A percentile compares a stretch with the other conserved stretches of the same genome.
Conservation (phyloP, 2,113 vertebrate genomes). For the Hemichromis elongatus region DNA sequence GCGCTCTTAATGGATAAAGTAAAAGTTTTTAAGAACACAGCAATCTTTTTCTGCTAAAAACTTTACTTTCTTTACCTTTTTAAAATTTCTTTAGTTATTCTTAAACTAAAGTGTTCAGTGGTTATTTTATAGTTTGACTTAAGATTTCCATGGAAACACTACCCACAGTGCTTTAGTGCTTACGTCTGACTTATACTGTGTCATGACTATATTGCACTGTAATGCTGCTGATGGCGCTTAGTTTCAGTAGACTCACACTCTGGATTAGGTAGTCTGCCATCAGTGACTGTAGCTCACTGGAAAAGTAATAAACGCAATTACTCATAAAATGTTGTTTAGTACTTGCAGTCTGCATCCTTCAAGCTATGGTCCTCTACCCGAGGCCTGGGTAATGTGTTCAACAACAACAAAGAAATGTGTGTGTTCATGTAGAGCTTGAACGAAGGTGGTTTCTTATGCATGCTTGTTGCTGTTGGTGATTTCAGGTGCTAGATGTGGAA, state of each 20-base stretch:
- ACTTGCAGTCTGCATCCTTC: too few species aligned
- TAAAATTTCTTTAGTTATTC: not conserved
- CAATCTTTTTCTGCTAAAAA: not conserved
- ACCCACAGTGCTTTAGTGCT: not conserved
- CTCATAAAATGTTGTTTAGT: too few species aligned
- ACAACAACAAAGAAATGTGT: not conserved
- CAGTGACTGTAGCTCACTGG: not conserved
- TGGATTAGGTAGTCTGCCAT: not conserved
- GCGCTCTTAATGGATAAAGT: not conserved
- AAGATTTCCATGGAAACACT: not conserved
- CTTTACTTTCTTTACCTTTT: not conserved
- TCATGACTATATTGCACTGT: not conserved
- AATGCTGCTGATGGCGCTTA: not conserved
- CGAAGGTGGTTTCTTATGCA: not conserved
- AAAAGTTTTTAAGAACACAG: rapidly evolving
- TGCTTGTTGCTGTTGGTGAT: not conserved
- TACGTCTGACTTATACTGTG: not conserved
- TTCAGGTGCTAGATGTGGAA: constrained; percentile 82
- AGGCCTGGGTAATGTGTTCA: too few species aligned
- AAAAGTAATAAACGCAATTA: not conserved
- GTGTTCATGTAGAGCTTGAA: rapidly evolving
- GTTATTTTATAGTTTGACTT: not conserved
- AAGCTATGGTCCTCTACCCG: too few species aligned
- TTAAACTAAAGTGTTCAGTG: not conserved
- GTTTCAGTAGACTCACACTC: too few species aligned